A percentile compares a stretch with the other conserved stretches of the same genome.
These are phyloP conservation scores for Drosophila ficusphila DNA, from an alignment of 1,140 invertebrate genomes.

Conservation along the genomic window DNA sequence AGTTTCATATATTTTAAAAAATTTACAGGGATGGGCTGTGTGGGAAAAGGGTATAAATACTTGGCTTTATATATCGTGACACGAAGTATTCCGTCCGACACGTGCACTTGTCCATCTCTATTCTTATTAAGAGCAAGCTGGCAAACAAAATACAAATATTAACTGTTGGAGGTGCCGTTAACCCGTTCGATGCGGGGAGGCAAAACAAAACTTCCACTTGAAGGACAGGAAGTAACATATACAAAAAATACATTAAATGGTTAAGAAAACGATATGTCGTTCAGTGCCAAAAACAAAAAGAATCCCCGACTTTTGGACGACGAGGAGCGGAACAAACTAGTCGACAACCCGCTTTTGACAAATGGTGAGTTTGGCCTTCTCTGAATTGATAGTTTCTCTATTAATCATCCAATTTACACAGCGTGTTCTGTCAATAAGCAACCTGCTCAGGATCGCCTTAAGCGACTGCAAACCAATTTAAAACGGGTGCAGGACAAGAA, in stretches of 20 bases:
- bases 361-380: background rate
- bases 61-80: too few species aligned
- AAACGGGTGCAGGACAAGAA: slow-evolving; percentile 26
- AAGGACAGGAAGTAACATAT: background rate
- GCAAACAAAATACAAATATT: too few species aligned
- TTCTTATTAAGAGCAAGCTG: background rate
- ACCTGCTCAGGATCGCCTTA: slow-evolving; percentile 68
- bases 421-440: slow-evolving; percentile 4
- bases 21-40: too few species aligned
- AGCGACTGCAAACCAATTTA: slow-evolving; percentile 60
- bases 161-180: too few species aligned
- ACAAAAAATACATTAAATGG: background rate
- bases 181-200: too few species aligned
- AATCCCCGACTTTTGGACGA: background rate
- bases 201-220: background rate
- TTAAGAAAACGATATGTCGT: background rate
- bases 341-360: background rate
- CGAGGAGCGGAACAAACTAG: background rate
- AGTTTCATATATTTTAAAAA: too few species aligned
- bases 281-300: background rate
- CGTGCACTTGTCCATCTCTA: background rate
- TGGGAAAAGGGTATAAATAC: too few species aligned
- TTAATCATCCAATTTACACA: background rate
- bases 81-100: background rate
- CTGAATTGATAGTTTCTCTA: too few species aligned